Base-by-base conservation (phyloP, 2,888 invertebrate genomes). In the Megastigmus dorsalis region DNA sequence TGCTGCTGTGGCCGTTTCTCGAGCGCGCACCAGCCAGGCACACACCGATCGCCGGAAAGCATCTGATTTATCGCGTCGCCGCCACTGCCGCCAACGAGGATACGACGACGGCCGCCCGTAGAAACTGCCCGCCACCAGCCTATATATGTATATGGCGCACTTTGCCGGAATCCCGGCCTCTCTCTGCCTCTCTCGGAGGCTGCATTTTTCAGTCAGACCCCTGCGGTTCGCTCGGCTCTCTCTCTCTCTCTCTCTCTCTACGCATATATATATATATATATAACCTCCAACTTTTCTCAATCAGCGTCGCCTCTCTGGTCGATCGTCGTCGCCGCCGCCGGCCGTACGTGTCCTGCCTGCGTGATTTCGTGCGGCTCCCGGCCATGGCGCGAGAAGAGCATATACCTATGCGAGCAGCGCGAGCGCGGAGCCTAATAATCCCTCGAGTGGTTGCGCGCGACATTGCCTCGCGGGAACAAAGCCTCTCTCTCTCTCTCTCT, bases 121-220 rank as follows among this genome's bases (percentile, higher is more conserved):
- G 38, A 57, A 57, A 57, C 36, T 36, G 57, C 36, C 23, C n/a
- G 57, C 57, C 38, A 38, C 23, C 36, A 6, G 63, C 20, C 65
- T 52, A n/a, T n/a, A n/a, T n/a, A n/a, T n/a, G n/a, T n/a, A n/a
- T n/a, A n/a, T n/a, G 26, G 38, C 52, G 65, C 28, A 30, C 55
- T 66, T 66, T 59, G 28, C 30, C 36, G 63, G 79, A 79, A 79
- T 79, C 77, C 76, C 72, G 60, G 74, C 45, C 69, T 71, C 48
- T n/a, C n/a, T n/a, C n/a, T n/a, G n/a, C n/a, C n/a, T n/a, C n/a
- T n/a, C n/a, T n/a, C n/a, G n/a, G n/a, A 48, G 73, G 66, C 66
- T 67, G 72, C 74, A 76, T 78, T 77, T 77, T 75, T 77, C 67
- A 74, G 33, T 18, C 62, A 43, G 75, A 74, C 76, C 76, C 77